A percentile compares a stretch with the other conserved stretches of the same genome.
Evolutionary conservation across 2,888 invertebrate species (phyloP).

Genomic region (Andrena haemorrhoa): DNA sequence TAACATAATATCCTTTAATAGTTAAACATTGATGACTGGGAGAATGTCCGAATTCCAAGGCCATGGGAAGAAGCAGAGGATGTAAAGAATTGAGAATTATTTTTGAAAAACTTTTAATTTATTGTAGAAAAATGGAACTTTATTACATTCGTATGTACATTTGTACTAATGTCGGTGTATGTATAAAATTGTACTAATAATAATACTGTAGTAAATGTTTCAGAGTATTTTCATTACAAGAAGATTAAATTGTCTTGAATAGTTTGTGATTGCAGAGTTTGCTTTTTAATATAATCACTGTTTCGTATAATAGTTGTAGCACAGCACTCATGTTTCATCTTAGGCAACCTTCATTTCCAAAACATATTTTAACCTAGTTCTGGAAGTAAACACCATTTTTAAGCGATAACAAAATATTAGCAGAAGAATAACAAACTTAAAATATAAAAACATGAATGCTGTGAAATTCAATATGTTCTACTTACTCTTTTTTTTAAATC

Average conservation of each 20-base stretch:
- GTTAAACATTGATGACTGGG: constrained; percentile 93
- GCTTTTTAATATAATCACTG: background rate
- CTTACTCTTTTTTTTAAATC: constrained; percentile 86
- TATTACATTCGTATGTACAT: background rate
- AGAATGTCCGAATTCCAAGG: constrained; percentile 93
- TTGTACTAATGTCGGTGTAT: background rate
- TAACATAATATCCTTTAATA: constrained; percentile 67
- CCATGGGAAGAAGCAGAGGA: constrained; percentile 90
- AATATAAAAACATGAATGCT: background rate
- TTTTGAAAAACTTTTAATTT: background rate
- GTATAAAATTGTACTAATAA: constrained; percentile 5
- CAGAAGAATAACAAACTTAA: background rate
- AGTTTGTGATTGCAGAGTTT: background rate
- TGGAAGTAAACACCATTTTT: constrained; percentile 22
- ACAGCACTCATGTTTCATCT: background rate
- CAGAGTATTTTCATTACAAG: background rate
- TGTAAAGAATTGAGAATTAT: constrained; percentile 10
- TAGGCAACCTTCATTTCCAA: background rate
- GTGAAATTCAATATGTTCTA: constrained; percentile 12
- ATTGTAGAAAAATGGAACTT: background rate
- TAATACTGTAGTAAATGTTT: background rate
- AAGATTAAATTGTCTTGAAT: background rate
- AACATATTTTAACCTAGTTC: constrained; percentile 20
- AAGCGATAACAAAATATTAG: background rate
- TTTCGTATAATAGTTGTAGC: background rate